Percentiles rank a stretch among this genome's conserved stretches.
These are phyloP conservation scores for Cataglyphis altisquamis DNA, from an alignment of 2,888 invertebrate genomes.

Conservation along the genomic window DNA sequence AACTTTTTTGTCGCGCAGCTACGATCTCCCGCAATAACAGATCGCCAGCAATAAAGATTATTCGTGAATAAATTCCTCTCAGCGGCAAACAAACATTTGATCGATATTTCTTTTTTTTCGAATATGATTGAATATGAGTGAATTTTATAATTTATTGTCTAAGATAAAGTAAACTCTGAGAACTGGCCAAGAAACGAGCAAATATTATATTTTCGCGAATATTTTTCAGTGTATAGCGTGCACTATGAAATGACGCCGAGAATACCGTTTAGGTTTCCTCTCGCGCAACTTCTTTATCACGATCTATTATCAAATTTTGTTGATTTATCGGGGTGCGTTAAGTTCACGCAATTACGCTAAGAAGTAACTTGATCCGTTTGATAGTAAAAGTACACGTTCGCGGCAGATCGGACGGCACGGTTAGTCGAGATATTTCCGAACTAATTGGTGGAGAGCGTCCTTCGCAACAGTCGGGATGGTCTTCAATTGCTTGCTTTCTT, in stretches of 20 bases:
- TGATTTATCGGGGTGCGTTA: not conserved
- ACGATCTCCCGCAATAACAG: slow-evolving; percentile 1
- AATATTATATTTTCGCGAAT: not conserved
- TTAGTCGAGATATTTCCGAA: slow-evolving; percentile 46
- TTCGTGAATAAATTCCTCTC: not conserved
- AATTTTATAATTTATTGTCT: slow-evolving; percentile 33
- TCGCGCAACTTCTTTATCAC: slow-evolving; percentile 34
- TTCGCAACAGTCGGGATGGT: slow-evolving; percentile 37
- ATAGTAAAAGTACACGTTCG: slow-evolving; percentile 28
- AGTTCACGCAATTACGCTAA: slow-evolving; percentile 51
- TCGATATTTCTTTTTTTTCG: not conserved
- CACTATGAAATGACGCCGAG: not conserved
- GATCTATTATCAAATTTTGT: slow-evolving; percentile 43
- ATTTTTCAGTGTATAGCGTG: not conserved
- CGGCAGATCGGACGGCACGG: slow-evolving; percentile 24
- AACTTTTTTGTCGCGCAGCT: slow-evolving; percentile 62
- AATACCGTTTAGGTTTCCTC: slow-evolving; percentile 15
- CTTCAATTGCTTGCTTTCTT: slow-evolving; percentile 14
- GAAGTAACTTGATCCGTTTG: slow-evolving; percentile 51
- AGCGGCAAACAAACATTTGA: not conserved
- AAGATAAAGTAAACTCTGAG: not conserved
- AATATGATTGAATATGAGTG: not conserved
- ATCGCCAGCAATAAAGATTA: slow-evolving; percentile 16
- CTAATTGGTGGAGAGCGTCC: slow-evolving; percentile 52
- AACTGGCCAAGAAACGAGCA: not conserved